Base-by-base conservation (phyloP, 2,113 vertebrate genomes). In the Sander lucioperca region DNA sequence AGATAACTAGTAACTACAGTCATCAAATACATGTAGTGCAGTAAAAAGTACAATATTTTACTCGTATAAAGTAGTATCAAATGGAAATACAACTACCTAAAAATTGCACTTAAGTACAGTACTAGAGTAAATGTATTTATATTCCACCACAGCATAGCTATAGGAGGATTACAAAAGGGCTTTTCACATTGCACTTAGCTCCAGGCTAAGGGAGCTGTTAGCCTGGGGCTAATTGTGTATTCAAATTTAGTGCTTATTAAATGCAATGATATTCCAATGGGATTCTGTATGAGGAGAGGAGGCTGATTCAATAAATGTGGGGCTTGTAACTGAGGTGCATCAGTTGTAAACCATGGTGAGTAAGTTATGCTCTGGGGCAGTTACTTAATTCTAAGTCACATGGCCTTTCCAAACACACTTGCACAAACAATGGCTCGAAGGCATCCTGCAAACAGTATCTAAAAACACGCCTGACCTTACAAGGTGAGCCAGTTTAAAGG, bases 391-490 rank as follows among this genome's bases (percentile, higher is more conserved):
- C 33, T 86, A 73, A 75, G 61, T 66, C 79, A 58, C 65, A 23
- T 62, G 23, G 33, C 67, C 78, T 72, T 69, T 81, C 77, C 74
- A 82, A 48, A 62, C 53, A 71, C 48, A 59, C 36, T 2, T 51
- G 1, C 50, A 69, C 56, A 45, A 39, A 82, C 80, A 78, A 76
- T 48, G 58, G 57, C 61, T 65, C 0, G 1, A 74, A 53, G 61
- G 48, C 85, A 54, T 74, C 79, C 74, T 68, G 74, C 75, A 61
- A 78, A 63, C 79, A 47, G 70, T 63, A 68, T 80, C 81, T 85
- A 72, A 84, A 81, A 81, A 57, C 82, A 84, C 10, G 12, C 61
- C 71, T 89, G 86, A 89, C 86, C 86, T 77, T 58, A 43, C 25
- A 57, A 64, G 77, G 36, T 65, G 48, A 88, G 71, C 23, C 21